A percentile compares a stretch with the other conserved stretches of the same genome.
Evolutionary conservation across 2,113 vertebrate species (phyloP).

Genomic region (Calidris pygmaea): DNA sequence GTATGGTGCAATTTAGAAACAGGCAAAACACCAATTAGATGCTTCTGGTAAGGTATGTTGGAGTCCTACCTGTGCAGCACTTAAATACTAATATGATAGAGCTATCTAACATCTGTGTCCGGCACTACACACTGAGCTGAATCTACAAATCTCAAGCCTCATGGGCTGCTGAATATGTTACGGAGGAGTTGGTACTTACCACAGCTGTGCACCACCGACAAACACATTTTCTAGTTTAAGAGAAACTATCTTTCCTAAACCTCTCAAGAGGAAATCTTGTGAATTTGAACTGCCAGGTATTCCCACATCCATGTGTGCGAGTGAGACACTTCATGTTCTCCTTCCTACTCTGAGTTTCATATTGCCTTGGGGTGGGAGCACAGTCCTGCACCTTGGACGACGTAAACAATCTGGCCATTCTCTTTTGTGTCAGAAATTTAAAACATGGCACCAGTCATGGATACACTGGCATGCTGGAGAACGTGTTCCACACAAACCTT

Average conservation of each 20-base stretch:
- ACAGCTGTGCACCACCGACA: neutral
- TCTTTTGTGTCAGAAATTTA: neutral
- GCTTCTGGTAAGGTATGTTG: neutral
- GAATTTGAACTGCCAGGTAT: neutral
- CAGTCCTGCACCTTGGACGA: neutral
- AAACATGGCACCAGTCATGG: neutral
- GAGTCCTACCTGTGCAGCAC: neutral
- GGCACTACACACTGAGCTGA: neutral
- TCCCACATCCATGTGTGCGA: neutral
- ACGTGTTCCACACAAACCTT: neutral
- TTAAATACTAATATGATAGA: neutral
- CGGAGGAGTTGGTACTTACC: neutral
- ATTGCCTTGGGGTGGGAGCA: neutral
- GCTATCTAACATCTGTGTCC: neutral
- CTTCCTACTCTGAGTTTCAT: neutral
- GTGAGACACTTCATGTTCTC: neutral
- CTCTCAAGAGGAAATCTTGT: neutral
- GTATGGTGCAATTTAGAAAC: neutral
- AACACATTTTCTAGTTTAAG: neutral
- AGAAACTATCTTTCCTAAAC: neutral
- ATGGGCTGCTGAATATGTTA: neutral
- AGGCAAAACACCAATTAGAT: neutral
- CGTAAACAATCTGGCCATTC: neutral
- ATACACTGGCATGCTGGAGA: neutral
- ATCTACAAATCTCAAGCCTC: neutral